These are phyloP conservation scores for Amyelois transitella DNA, from an alignment of 1,140 invertebrate genomes.

Conservation along the genomic window DNA sequence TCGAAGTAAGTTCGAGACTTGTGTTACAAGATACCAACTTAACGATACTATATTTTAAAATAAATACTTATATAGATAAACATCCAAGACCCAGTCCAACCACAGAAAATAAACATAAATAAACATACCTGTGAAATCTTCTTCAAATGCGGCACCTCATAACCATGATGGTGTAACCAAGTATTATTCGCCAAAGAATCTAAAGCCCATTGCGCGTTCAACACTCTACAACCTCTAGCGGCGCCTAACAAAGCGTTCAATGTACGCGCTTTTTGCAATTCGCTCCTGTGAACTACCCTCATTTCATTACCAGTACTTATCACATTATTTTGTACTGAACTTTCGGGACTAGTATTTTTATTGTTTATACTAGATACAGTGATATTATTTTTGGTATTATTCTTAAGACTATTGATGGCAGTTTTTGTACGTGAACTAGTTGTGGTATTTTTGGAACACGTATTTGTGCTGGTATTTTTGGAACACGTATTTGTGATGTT, in stretches of 20 bases:
- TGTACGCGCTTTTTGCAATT: constrained; percentile 33
- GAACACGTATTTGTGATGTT: background rate
- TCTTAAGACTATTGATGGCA: background rate
- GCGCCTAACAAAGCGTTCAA: constrained; percentile 47
- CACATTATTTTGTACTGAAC: too few species aligned
- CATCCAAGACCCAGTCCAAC: background rate
- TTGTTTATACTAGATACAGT: background rate
- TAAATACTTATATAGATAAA: too few species aligned
- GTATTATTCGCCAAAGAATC: constrained; percentile 21
- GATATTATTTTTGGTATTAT: constrained; percentile 2
- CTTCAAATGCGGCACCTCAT: constrained; percentile 50
- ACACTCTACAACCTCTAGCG: constrained; percentile 40
- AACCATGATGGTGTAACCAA: constrained; percentile 45
- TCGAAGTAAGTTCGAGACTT: too few species aligned
- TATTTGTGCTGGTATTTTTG: background rate
- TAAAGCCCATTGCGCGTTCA: constrained; percentile 33
- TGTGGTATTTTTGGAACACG: background rate
- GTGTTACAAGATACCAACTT: too few species aligned
- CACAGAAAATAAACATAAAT: constrained; percentile 1
- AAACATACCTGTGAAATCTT: constrained; percentile 45
- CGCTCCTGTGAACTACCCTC: constrained; percentile 6
- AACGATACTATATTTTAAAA: too few species aligned
- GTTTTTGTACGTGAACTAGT: background rate
- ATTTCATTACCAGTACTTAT: background rate
- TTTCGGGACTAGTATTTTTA: background rate